Evolutionary conservation across 2,113 vertebrate genomes (phyloP), one percentile per base, ranked within the genome.

Genomic region (Vanacampus margaritifer): DNA sequence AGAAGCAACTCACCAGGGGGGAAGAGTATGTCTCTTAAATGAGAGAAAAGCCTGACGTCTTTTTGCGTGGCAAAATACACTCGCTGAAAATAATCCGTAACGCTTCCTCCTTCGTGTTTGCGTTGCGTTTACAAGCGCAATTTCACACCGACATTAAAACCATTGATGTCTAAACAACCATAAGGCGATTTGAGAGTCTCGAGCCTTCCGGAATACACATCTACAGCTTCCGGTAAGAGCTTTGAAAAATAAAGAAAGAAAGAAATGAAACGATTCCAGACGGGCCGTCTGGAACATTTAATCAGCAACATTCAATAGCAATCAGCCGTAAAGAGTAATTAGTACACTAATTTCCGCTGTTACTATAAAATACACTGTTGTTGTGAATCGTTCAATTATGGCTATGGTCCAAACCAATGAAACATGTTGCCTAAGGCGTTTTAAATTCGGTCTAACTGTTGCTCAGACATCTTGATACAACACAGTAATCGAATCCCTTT

Each of bases 1-100:
- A 85, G 75, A 79, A 79, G 83, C 71, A 73, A 88, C 88, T 90
- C 85, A 90, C 88, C 85, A 37, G 71, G 64, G 70, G 14, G n/a
- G 70, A 67, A 72, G 65, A 74, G 46, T 56, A 1, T 61, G 4
- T 45, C 69, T 60, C 63, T 28, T 13, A 59, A 45, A 28, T 1
- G 37, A 51, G 3, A 13, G 11, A 1, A 53, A 32, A 59, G 26
- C 43, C 45, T 0, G 13, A 24, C 65, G 7, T 67, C 50, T 56
- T 69, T 63, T 17, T 10, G 14, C 14, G 13, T 12, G 14, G 41
- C 35, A 5, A 5, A 60, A 10, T 21, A 35, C 50, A 56, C 39
- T 61, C 64, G 58, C 0, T n/a, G 39, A 63, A 24, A 74, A 69
- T 16, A 8, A 24, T 16, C 23, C 19, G n/a, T 48, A 13, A 8